Conservation (phyloP, 2,888 invertebrate species). For the Trachelus stipa region DNA sequence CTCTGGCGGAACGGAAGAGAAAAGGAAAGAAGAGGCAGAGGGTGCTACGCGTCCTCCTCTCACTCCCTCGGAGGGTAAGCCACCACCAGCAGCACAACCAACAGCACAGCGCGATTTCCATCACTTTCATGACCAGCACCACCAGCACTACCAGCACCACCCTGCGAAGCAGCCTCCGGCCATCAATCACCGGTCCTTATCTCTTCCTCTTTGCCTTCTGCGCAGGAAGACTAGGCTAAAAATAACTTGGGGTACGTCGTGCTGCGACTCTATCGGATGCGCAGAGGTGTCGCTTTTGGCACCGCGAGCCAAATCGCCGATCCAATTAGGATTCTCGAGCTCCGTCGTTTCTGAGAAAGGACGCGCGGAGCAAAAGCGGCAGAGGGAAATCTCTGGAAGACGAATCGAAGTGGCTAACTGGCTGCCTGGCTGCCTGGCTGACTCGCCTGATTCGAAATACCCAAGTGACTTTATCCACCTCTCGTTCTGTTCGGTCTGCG, state of each 20-base stretch:
- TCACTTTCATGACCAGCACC: too few species aligned
- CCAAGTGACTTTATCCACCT: too few species aligned
- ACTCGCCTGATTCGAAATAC: too few species aligned
- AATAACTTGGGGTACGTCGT: constrained; percentile 4
- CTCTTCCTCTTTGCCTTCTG: constrained; percentile 12
- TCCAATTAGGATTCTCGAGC: too few species aligned
- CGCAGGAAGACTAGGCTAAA: constrained; percentile 13
- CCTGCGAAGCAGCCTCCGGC: constrained; percentile 33
- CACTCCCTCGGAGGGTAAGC: constrained; percentile 1
- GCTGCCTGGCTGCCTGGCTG: too few species aligned
- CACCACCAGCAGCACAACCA: neutral
- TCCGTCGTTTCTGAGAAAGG: too few species aligned
- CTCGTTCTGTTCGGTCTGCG: too few species aligned
- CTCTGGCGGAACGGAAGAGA: neutral
- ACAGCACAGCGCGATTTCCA: too few species aligned
- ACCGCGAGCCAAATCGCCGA: too few species aligned
- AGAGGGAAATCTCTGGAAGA: too few species aligned
- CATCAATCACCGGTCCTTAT: constrained; percentile 28
- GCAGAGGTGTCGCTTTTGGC: constrained; percentile 3
- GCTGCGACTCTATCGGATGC: neutral
- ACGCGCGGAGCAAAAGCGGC: too few species aligned
- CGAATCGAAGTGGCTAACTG: too few species aligned
- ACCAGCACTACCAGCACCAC: neutral
- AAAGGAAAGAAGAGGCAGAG: neutral
- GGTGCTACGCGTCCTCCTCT: neutral